Conservation (phyloP, 2,797 vertebrate genomes). For the Anguilla obscura region DNA sequence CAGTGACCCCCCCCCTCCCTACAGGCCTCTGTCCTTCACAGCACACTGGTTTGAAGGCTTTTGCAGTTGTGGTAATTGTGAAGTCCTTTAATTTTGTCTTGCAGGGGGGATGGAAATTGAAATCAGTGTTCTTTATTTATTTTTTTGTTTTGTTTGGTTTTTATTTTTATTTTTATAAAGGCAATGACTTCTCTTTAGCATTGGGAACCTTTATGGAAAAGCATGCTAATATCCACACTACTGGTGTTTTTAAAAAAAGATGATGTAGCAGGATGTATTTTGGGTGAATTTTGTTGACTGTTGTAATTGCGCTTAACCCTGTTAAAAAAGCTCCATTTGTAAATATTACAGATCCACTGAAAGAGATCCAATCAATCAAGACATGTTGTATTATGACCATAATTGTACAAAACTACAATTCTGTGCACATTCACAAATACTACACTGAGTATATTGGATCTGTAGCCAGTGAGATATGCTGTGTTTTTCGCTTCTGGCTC, state of each 20-base stretch:
- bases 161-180: slow-evolving; percentile 25
- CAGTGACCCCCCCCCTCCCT: slow-evolving; percentile 42
- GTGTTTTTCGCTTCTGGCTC: slow-evolving; percentile 79
- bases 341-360: slow-evolving; percentile 74
- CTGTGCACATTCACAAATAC: slow-evolving; percentile 71
- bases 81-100: slow-evolving; percentile 4
- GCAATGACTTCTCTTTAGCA: slow-evolving; percentile 12
- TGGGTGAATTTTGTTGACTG: slow-evolving; percentile 72
- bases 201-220: slow-evolving; percentile 70
- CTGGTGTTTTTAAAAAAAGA: slow-evolving; percentile 58
- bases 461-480: slow-evolving; percentile 77
- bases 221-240: slow-evolving; percentile 77
- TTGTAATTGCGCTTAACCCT: slow-evolving; percentile 75
- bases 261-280: slow-evolving; percentile 71
- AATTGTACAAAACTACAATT: slow-evolving; percentile 68
- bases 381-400: slow-evolving; percentile 75
- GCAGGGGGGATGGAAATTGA: background rate
- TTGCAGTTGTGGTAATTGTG: background rate
- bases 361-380: slow-evolving; percentile 74
- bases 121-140: background rate
- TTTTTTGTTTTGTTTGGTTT: background rate
- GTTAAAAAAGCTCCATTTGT: slow-evolving; percentile 73
- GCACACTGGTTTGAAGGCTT: background rate
- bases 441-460: slow-evolving; percentile 51
- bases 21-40: background rate